Conservation (phyloP, 1,140 invertebrate species). For the Calosoma granatense region DNA sequence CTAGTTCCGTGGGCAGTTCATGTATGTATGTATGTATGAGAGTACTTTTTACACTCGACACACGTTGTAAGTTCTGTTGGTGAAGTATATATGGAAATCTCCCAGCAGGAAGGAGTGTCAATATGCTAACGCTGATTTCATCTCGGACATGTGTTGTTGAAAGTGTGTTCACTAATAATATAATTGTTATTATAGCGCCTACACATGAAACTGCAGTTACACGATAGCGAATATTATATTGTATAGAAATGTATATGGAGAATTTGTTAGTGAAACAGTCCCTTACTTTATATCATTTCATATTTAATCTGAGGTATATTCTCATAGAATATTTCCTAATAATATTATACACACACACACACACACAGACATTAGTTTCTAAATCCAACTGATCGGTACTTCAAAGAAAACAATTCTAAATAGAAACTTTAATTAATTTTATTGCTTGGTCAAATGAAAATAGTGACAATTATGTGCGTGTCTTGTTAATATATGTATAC, state of each 20-base stretch:
- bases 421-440: neutral
- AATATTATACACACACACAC: too few relatives aligned
- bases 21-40: neutral
- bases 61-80: neutral
- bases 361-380: too few relatives aligned
- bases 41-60: too few relatives aligned
- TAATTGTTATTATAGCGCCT: constrained; percentile 4
- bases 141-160: constrained; percentile 7
- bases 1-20: neutral
- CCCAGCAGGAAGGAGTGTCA: neutral
- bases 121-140: constrained; percentile 3
- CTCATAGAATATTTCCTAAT: too few relatives aligned
- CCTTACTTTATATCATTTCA: too few relatives aligned
- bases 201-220: too few relatives aligned
- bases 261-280: too few relatives aligned
- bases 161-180: neutral
- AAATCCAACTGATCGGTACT: neutral
- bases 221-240: neutral
- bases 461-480: constrained; percentile 1
- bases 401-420: neutral
- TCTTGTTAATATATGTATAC: neutral
- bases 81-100: neutral
- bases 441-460: neutral
- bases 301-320: too few relatives aligned
- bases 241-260: too few relatives aligned